Base-by-base conservation (phyloP, 1,140 invertebrate genomes). In the Chelonus insularis region DNA sequence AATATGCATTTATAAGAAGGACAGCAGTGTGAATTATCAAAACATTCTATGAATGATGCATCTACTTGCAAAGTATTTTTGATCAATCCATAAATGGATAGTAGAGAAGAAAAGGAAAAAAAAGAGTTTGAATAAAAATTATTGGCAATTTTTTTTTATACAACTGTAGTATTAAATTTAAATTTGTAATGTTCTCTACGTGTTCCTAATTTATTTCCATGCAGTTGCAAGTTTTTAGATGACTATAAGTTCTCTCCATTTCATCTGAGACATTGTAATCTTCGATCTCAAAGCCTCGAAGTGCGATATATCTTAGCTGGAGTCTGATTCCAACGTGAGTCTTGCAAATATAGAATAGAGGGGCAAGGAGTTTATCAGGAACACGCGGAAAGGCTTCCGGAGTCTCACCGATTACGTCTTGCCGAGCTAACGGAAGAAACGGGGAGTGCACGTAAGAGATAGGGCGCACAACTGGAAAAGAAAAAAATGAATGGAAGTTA, bases 361-460 rank as follows among this genome's bases (percentile, higher is more conserved):
- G 29, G 29, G 57, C 16, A 7, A 20, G 14, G 52, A 57, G 67
- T 67, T 71, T 71, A 72, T 71, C 70, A 61, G 57, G 63, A 47
- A 21, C 47, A 57, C 41, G 47, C 52, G 55, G 54, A 45, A 16
- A 36, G 60, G 51, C 65, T 67, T 65, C 64, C 36, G 52, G 23
- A 47, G 58, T 67, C 68, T 70, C 64, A 63, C 47, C 67, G 69
- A 72, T 71, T 72, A 72, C 69, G 70, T 70, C 65, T 62, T 51
- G 32, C 63, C 34, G 57, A 50, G 47, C 12, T n/a, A 60, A 11
- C 37, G 47, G 47, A 57, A 25, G 14, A 7, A 56, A 45, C 36
- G 32, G 29, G 34, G 32, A 36, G 59, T 34, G 11, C 16, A 55
- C 47, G 47, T 50, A 43, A 61, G 50, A 54, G 51, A 34, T 21